Evolutionary conservation across 2,888 invertebrate species (phyloP).

Genomic region (Tetragonula carbonaria): DNA sequence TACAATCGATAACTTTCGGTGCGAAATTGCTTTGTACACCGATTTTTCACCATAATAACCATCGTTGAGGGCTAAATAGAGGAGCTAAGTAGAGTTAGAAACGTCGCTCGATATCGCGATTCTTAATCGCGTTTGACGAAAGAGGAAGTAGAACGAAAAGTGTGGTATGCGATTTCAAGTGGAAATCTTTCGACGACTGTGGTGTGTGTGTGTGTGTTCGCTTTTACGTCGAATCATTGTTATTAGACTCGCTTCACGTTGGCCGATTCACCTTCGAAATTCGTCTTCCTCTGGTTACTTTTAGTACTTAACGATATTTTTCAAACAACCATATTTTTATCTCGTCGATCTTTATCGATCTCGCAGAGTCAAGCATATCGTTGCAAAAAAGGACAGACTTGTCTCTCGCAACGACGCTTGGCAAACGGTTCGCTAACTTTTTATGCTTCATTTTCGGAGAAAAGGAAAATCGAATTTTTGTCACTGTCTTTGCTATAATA

Average conservation of each 20-base stretch:
- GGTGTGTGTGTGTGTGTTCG: background rate
- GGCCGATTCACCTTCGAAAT: slow-evolving; percentile 7
- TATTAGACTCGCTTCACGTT: slow-evolving; percentile 23
- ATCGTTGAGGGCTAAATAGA: background rate
- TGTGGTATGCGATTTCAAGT: slow-evolving; percentile 20
- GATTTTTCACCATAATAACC: background rate
- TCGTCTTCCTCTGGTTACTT: accelerated
- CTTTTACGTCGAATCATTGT: slow-evolving; percentile 18
- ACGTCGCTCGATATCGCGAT: slow-evolving; percentile 2
- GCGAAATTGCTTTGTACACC: too few relatives aligned
- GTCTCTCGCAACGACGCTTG: too few relatives aligned
- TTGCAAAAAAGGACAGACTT: background rate
- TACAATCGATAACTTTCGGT: too few relatives aligned
- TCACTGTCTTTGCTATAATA: too few relatives aligned
- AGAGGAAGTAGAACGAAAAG: slow-evolving; percentile 32
- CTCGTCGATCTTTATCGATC: too few relatives aligned
- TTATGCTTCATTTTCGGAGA: too few relatives aligned
- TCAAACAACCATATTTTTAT: background rate
- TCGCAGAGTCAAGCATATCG: background rate
- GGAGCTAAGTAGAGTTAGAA: background rate
- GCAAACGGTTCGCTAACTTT: too few relatives aligned
- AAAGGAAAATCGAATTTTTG: too few relatives aligned
- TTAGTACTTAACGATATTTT: background rate
- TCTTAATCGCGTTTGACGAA: slow-evolving; percentile 31
- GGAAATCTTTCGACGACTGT: slow-evolving; percentile 23